These are phyloP conservation scores for Cydia pomonella DNA, from an alignment of 1,140 invertebrate species.

Conservation along the genomic window DNA sequence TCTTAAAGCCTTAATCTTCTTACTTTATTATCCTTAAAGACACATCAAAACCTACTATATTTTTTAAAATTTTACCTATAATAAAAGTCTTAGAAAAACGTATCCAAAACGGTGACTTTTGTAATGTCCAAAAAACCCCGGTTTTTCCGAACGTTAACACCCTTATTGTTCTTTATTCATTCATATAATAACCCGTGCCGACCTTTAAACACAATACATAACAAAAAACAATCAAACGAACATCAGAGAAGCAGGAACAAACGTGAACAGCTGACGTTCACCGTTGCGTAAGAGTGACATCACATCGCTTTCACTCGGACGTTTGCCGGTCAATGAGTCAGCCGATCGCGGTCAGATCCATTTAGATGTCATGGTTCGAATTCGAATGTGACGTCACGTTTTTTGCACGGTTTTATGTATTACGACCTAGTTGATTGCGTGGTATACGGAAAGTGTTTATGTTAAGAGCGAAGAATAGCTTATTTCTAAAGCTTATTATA, in stretches of 20 bases:
- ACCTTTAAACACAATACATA: not conserved
- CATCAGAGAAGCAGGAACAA: not conserved
- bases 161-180: no score
- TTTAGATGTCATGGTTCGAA: constrained; percentile 9
- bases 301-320: constrained; percentile 22
- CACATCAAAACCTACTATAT: no score
- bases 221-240: not conserved
- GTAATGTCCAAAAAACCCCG: no score
- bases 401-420: not conserved
- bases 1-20: no score
- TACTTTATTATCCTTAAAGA: no score
- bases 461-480: no score
- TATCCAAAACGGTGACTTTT: no score
- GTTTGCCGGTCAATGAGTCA: constrained; percentile 26
- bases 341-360: constrained; percentile 22
- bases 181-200: not conserved
- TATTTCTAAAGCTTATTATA: no score
- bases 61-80: no score
- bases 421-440: not conserved
- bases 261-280: constrained; percentile 17
- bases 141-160: no score
- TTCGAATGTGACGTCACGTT: constrained; percentile 10
- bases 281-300: constrained; percentile 22
- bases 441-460: no score
- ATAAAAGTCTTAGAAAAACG: no score